Base-by-base conservation (phyloP, 2,888 invertebrate species). In the Monoplex corrugatus region DNA sequence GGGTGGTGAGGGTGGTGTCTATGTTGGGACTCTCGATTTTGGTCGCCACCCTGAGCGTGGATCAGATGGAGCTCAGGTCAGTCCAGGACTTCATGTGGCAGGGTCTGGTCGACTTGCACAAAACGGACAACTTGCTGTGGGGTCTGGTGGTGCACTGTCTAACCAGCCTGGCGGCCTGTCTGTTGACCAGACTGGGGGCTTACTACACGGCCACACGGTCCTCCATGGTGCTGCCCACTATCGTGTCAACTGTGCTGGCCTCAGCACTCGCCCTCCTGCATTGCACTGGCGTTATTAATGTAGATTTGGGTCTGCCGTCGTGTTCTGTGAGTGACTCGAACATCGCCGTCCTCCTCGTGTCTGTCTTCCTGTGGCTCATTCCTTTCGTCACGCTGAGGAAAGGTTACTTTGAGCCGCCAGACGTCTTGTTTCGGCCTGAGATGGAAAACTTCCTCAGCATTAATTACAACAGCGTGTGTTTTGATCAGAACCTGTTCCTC, bases 401-500 rank as follows among this genome's bases (percentile, higher is more conserved):
- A 32, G 87, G 86, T 23, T 89, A 91, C 43, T 91, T 90, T 38
- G 75, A 75, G 32, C 90, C 90, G 19, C 75, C 90, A 8, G 85
- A 90, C 72, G 86, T 89, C 16, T 78, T 92, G 32, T 89, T 93
- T 57, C 91, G 91, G 68, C 92, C 93, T 0, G 89, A 89, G 45
- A 89, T 91, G 10, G 91, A 92, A 50, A 90, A 90, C 63, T 93
- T 92, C 89, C 89, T 92, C n/a, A 91, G 90, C 38, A 88, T 87
- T 32, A 89, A 90, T 19, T 93, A 91, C 91, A 91, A 91, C 84
- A 87, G 89, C 85, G 87, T 93, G 35, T 93, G 90, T 45, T 89
- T 93, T 13, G 93, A 93, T n/a, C 93, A 93, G 84, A 91, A 92
- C 85, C 87, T 91, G 23, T 89, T 89, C 43, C 91, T 93, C 75